A percentile compares a stretch with the other conserved stretches of the same genome.
These are phyloP conservation scores for Phyllostomus discolor DNA, from an alignment of 2,113 vertebrate species.

Conservation along the genomic window DNA sequence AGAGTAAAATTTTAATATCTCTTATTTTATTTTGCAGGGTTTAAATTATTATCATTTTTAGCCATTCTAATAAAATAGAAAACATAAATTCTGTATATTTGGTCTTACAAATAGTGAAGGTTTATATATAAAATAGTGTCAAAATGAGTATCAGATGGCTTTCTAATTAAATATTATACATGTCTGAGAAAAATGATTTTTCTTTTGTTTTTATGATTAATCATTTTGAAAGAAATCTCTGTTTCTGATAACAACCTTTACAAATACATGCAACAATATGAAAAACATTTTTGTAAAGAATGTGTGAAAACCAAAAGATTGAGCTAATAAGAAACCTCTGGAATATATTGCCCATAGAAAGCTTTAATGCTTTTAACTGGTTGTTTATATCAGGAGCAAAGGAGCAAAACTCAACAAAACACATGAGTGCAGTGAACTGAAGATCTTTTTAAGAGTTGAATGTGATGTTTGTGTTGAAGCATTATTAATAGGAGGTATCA, in stretches of 20 bases:
- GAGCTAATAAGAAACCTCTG: neutral
- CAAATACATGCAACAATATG: neutral
- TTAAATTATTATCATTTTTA: constrained; percentile 15
- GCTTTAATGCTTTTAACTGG: neutral
- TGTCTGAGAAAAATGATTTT: neutral
- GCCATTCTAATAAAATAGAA: constrained; percentile 13
- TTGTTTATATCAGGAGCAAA: constrained; percentile 10
- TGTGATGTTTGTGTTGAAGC: neutral
- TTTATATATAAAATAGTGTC: neutral
- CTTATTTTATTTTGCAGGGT: neutral
- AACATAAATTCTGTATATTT: neutral
- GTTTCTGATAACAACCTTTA: neutral
- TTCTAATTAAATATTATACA: constrained; percentile 38
- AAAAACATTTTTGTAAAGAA: neutral
- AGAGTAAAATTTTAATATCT: constrained; percentile 32
- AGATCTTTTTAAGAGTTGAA: neutral
- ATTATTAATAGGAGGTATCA: neutral
- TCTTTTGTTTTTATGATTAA: neutral
- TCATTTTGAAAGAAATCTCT: constrained; percentile 27
- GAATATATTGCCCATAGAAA: neutral
- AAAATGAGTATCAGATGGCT: constrained; percentile 19
- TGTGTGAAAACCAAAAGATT: neutral
- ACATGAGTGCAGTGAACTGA: neutral
- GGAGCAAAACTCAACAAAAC: neutral
- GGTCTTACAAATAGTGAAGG: neutral